phyloP scores from a whole-genome alignment of 2,888 invertebrate genomes.

The Mesorhabditis belari region DNA sequence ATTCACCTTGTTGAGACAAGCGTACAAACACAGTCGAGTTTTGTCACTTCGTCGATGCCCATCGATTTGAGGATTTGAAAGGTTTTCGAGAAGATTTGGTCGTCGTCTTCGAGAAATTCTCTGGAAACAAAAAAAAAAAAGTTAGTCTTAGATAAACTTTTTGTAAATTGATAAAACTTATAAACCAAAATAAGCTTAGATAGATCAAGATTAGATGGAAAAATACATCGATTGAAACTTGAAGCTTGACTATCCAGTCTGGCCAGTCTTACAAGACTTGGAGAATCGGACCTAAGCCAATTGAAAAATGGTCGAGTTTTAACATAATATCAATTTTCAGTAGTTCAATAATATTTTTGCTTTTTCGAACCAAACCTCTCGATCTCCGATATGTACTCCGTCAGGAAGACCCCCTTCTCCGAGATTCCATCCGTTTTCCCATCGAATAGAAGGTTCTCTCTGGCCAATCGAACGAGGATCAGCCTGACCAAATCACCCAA shows the following conservation, averaged over 20 bases:
- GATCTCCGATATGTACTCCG: slow-evolving; percentile 94
- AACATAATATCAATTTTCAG: no score
- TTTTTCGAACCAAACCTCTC: slow-evolving; percentile 63
- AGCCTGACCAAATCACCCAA: slow-evolving; percentile 89
- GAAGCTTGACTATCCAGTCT: no score
- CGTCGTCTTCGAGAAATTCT: slow-evolving; percentile 41
- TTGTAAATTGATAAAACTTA: no score
- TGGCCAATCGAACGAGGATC: slow-evolving; percentile 73
- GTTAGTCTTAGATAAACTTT: background rate
- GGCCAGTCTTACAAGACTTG: no score
- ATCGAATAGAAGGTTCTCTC: slow-evolving; percentile 42
- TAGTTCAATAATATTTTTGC: no score
- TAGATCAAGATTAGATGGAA: no score
- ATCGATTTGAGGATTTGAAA: slow-evolving; percentile 73
- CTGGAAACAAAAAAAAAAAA: slow-evolving; percentile 11
- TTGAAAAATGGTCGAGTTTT: no score
- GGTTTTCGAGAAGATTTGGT: slow-evolving; percentile 41
- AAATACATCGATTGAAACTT: no score
- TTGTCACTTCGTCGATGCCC: slow-evolving; percentile 68
- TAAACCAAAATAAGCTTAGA: no score
- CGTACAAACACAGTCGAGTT: slow-evolving; percentile 88
- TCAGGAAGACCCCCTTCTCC: slow-evolving; percentile 66
- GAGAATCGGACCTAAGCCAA: no score
- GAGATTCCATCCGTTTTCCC: slow-evolving; percentile 43
- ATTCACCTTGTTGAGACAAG: slow-evolving; percentile 62